A percentile compares a stretch with the other conserved stretches of the same genome.
These are phyloP conservation scores for Gymnoscopelus braueri DNA, from an alignment of 2,797 vertebrate genomes.

Conservation along the genomic window DNA sequence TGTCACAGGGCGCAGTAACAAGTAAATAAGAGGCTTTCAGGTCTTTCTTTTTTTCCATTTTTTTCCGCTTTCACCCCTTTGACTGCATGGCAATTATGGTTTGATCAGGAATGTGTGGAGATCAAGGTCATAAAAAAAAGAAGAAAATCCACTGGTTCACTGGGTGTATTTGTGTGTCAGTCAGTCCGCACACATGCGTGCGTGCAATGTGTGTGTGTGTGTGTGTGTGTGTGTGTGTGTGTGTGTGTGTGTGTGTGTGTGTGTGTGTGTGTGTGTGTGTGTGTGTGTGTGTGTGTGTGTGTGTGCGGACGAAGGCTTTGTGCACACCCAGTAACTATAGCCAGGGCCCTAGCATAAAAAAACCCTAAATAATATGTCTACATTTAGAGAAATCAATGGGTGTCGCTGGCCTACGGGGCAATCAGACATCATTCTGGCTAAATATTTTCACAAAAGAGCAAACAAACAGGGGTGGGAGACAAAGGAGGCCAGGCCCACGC, in stretches of 20 bases:
- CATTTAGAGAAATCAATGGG: constrained; percentile 75
- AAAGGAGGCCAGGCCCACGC: constrained; percentile 29
- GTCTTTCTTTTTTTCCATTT: constrained; percentile 4
- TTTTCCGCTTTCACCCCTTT: constrained; percentile 4
- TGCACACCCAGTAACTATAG: constrained; percentile 71
- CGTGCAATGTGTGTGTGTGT: not conserved
- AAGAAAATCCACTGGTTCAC: not conserved
- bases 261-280: not conserved
- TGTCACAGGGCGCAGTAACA: constrained; percentile 56
- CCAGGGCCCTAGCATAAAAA: constrained; percentile 60
- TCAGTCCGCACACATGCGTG: not conserved
- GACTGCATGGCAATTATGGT: constrained; percentile 23
- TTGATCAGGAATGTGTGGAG: constrained; percentile 33
- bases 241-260: constrained; percentile 1
- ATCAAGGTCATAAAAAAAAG: constrained; percentile 3
- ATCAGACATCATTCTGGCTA: constrained; percentile 68
- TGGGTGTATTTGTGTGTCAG: not conserved
- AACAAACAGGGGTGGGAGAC: constrained; percentile 60
- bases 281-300: not conserved
- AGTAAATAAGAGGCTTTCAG: constrained; percentile 55
- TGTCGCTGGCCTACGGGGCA: constrained; percentile 61
- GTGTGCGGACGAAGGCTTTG: constrained; percentile 44
- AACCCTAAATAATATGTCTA: constrained; percentile 76
- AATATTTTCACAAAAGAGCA: constrained; percentile 65
- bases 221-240: not conserved